Base-by-base conservation (phyloP, 2,113 vertebrate species). In the Monarcha castaneiventris region DNA sequence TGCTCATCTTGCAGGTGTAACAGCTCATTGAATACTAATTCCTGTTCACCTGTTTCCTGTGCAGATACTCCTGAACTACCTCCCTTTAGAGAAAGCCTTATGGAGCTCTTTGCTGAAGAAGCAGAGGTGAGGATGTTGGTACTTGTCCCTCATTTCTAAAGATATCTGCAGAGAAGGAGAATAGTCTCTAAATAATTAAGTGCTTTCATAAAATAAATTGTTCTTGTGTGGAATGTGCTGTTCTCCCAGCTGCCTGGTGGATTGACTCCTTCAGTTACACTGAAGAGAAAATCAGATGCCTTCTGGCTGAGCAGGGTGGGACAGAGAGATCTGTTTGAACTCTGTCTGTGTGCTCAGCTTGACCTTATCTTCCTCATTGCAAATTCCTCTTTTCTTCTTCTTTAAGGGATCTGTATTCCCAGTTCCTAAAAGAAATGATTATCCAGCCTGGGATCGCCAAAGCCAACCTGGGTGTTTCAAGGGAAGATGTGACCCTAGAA, bases 381-480 rank as follows among this genome's bases (percentile, higher is more conserved):
- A 73, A 62, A 52, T 44, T 63, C 41, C 14, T 14, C 33, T 81
- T 71, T 56, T 48, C 64, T 75, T 48, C 64, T 75, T 87, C 68
- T 39, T 56, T 25, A 90, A 99, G 99, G 97, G 99, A 99, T 83
- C 96, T 99, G 4, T 99, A 99, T 77, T 97, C 98, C 30, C 99
- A 99, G 98, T 99, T 99, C 93, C 96, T 99, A 52, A 99, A 98
- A 92, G 99, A 99, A 94, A 99, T 99, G 99, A 99, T 99, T 89
- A 99, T 99, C 84, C 99, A 99, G 97, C 99, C 99, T 6, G 99
- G 99, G 63, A 99, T 99, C 0, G 99, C 99, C 92, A 99, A 99
- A 97, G 99, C 99, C 89, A 99, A 99, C 96, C 80, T 99, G 91
- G 99, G 99, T 27, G 97, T 99, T 41, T 99, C 98, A 96, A 98